These are phyloP conservation scores for Parauchenoglanis punctatus DNA, from an alignment of 2,797 vertebrate genomes.

Conservation along the genomic window DNA sequence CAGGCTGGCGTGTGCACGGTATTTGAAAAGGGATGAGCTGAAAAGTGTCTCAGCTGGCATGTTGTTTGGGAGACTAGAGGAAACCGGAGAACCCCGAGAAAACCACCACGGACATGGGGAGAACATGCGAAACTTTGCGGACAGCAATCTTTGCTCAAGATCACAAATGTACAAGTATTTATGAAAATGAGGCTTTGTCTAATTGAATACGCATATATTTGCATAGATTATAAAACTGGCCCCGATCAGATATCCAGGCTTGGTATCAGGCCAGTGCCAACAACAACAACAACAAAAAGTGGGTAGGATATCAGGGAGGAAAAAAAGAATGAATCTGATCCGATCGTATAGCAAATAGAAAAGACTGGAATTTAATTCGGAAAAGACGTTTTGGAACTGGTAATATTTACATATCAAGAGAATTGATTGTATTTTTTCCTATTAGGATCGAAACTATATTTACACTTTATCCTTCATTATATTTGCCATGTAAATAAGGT, in stretches of 20 bases:
- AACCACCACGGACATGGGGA: not conserved
- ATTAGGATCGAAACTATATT: not conserved
- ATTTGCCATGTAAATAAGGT: not conserved
- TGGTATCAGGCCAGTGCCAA: not conserved
- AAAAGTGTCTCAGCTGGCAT: not conserved
- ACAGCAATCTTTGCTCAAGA: not conserved
- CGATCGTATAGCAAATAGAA: not conserved
- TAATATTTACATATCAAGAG: not conserved
- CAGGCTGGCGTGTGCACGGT: too few species aligned
- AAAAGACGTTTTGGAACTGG: not conserved
- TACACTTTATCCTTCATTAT: not conserved
- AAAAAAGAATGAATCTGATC: not conserved
- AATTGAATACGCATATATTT: not conserved
- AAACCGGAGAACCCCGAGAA: not conserved
- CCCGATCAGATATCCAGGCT: too few species aligned
- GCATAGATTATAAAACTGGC: not conserved
- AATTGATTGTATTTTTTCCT: not conserved
- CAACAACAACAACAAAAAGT: not conserved
- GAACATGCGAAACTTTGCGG: not conserved
- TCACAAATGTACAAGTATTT: not conserved
- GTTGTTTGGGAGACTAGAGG: not conserved
- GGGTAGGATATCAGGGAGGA: not conserved
- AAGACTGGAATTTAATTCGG: not conserved
- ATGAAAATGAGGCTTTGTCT: not conserved
- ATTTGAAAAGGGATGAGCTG: not conserved